These are phyloP conservation scores for Xenopus laevis DNA, from an alignment of 2,113 vertebrate species.

Conservation along the genomic window DNA sequence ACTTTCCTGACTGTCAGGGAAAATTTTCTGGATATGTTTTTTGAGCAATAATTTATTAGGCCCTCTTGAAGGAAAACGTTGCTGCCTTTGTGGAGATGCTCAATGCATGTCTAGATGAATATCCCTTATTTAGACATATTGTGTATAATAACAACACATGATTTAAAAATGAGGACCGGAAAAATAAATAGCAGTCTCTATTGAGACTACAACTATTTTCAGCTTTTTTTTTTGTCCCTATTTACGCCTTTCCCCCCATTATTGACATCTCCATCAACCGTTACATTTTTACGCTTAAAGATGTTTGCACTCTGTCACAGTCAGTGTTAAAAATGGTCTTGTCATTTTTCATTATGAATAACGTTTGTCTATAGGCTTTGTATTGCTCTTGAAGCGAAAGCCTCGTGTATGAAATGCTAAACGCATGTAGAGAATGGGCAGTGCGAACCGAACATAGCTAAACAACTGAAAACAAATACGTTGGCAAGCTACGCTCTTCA, in stretches of 20 bases:
- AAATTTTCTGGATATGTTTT: no score
- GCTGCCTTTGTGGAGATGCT: no score
- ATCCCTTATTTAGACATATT: no score
- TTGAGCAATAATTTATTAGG: no score
- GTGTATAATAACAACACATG: no score
- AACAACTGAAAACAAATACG: no score
- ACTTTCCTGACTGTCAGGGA: no score
- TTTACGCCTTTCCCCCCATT: neutral
- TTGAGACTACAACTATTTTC: neutral
- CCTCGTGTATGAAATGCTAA: neutral
- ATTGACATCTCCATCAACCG: neutral
- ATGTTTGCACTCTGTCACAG: conserved; percentile 3
- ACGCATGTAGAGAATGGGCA: neutral
- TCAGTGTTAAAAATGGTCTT: neutral
- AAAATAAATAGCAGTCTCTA: neutral
- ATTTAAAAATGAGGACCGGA: no score
- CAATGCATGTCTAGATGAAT: no score
- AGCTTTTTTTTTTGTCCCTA: neutral
- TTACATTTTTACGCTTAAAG: neutral
- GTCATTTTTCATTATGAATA: conserved; percentile 3
- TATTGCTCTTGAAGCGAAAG: neutral
- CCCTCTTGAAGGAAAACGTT: no score
- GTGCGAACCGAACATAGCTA: no score
- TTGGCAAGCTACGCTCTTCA: no score
- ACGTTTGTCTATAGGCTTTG: neutral